phyloP scores from a whole-genome alignment of 1,140 invertebrate species.

The Spodoptera litura region DNA sequence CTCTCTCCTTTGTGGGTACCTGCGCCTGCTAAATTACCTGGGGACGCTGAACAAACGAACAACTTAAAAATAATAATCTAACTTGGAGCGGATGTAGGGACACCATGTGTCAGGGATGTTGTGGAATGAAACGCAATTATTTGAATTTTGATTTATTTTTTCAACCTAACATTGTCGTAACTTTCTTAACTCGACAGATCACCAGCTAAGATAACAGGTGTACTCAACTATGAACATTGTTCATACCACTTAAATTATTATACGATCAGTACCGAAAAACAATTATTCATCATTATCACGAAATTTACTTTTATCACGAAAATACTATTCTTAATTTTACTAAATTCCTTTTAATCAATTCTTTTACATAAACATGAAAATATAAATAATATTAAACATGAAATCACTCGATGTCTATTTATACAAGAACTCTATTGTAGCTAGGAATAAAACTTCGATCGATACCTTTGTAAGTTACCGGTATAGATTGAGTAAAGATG shows the following conservation, averaged over 20 bases:
- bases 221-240: constrained; percentile 83
- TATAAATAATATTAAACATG: constrained; percentile 41
- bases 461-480: constrained; percentile 49
- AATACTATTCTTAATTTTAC: constrained; percentile 82
- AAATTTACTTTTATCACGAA: constrained; percentile 81
- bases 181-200: constrained; percentile 80
- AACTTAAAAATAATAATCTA: constrained; percentile 44
- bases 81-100: constrained; percentile 24
- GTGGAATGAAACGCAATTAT: constrained; percentile 70
- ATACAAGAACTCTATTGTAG: constrained; percentile 49
- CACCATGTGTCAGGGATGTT: background rate
- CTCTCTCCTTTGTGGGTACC: constrained; percentile 57
- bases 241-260: constrained; percentile 80
- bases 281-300: constrained; percentile 72
- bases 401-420: constrained; percentile 49
- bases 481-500: constrained; percentile 57
- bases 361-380: constrained; percentile 57
- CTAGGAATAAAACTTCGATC: constrained; percentile 50
- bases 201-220: constrained; percentile 65
- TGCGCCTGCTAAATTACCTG: constrained; percentile 54
- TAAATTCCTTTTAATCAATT: constrained; percentile 84
- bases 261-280: constrained; percentile 84
- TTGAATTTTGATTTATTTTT: constrained; percentile 81
- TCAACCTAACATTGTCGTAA: constrained; percentile 84
- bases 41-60: constrained; percentile 30